Conservation (phyloP, 2,888 invertebrate genomes). For the Drosophila leonis region DNA sequence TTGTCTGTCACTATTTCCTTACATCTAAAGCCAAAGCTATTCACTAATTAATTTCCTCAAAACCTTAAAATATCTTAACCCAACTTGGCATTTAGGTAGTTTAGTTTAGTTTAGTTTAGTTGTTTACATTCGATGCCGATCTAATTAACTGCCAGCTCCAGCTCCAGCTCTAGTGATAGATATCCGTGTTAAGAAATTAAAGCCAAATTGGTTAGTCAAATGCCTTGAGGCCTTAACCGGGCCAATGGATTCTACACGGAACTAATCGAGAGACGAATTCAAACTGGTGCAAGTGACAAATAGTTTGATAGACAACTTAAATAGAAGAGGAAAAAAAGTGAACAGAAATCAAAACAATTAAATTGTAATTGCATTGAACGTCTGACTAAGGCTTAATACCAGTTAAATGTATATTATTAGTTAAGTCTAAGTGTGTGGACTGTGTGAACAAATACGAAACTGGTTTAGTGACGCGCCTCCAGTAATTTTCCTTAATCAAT, state of each 20-base stretch:
- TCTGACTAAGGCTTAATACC: slow-evolving; percentile 47
- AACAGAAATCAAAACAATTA: slow-evolving; percentile 50
- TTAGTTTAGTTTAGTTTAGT: background rate
- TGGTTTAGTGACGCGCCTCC: slow-evolving; percentile 55
- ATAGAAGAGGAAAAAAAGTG: background rate
- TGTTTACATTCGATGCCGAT: background rate
- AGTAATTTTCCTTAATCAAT: slow-evolving; percentile 72
- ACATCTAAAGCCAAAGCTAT: background rate
- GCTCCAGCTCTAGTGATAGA: too few relatives aligned
- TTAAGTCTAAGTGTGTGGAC: slow-evolving; percentile 47
- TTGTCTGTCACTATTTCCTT: background rate
- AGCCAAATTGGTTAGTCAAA: slow-evolving; percentile 1
- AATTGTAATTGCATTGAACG: slow-evolving; percentile 54
- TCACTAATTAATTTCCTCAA: background rate
- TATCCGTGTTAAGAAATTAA: background rate
- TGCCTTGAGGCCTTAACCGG: background rate
- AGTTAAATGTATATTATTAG: slow-evolving; percentile 55
- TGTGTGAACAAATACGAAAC: slow-evolving; percentile 57
- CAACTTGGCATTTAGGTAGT: background rate
- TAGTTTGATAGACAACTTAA: background rate
- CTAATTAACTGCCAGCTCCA: slow-evolving; percentile 6
- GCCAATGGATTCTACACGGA: slow-evolving; percentile 46
- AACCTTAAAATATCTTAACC: background rate
- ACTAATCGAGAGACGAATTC: slow-evolving; percentile 34
- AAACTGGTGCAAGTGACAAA: slow-evolving; percentile 5